phyloP scores from a whole-genome alignment of 2,113 vertebrate species.

The Ovibos moschatus region DNA sequence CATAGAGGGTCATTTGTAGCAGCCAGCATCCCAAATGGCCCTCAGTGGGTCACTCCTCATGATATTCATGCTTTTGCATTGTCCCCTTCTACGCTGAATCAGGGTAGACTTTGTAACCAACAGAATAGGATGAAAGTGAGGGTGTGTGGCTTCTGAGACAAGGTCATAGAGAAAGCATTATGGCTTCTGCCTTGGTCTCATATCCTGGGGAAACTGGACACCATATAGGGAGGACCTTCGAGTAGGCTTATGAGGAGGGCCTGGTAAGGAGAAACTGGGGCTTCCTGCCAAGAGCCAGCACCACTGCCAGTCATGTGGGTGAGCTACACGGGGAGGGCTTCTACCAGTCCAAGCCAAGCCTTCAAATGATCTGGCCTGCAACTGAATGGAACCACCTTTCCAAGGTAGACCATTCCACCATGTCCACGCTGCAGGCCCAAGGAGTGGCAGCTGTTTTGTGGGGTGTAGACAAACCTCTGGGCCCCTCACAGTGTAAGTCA shows the following conservation, averaged over 20 bases:
- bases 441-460: not conserved
- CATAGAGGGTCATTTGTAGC: not conserved
- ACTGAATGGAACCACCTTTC: not conserved
- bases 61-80: not conserved
- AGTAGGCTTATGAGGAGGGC: not conserved
- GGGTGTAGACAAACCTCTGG: not conserved
- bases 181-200: not conserved
- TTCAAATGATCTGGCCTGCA: not conserved
- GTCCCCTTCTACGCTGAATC: not conserved
- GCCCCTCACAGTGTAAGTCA: not conserved
- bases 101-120: not conserved
- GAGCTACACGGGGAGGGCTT: not conserved
- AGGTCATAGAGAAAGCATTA: not conserved
- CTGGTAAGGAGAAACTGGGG: not conserved
- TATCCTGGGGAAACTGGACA: not conserved
- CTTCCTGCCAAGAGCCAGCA: not conserved
- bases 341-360: not conserved
- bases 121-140: not conserved
- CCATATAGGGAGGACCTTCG: not conserved
- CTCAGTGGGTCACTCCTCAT: not conserved
- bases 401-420: not conserved
- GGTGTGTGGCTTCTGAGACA: not conserved
- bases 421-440: not conserved
- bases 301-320: not conserved
- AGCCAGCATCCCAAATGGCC: not conserved